Base-by-base conservation (phyloP, 2,113 vertebrate genomes). In the Struthio camelus region DNA sequence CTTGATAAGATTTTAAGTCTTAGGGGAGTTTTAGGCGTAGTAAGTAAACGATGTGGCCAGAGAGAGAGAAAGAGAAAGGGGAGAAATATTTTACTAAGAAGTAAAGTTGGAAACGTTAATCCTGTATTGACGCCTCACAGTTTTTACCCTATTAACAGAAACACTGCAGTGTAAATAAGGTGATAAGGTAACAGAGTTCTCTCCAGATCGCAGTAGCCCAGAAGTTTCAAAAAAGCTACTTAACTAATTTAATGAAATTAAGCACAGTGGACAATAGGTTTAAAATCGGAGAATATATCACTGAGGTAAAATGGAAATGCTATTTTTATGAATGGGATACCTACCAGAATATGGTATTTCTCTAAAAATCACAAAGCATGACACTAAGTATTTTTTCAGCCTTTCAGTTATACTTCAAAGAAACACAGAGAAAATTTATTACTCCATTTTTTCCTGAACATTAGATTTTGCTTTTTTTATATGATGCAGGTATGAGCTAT, bases 391-490 rank as follows among this genome's bases (percentile, higher is more conserved):
- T 59, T 64, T 84, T 89, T 87, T 61, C 83, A 67, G 19, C 40
- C 19, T 51, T 62, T 94, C 85, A 87, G 15, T 46, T 40, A 66
- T 65, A 61, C 62, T 89, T 69, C 87, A 66, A 13, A 73, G 85
- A n/a, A 6, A 53, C 70, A 54, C 51, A 80, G 30, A 76, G 24
- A 76, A 86, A 89, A 86, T 23, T 3, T 40, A 44, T 71, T 89
- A 69, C 84, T 94, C 77, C 79, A 40, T 66, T 95, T 80, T 65
- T 42, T n/a, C 87, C 94, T 92, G 51, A 95, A 85, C 42, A 42
- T 72, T 85, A 90, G 54, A 67, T 89, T 94, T 96, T 96, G 72
- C 75, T 96, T 93, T 69, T 94, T 89, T 81, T 79, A 93, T 97
- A 94, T 73, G 91, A 97, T 76, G 66, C 93, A 94, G 62, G 89